phyloP scores from a whole-genome alignment of 2,888 invertebrate species.

The Macrosoma leucophasiata region DNA sequence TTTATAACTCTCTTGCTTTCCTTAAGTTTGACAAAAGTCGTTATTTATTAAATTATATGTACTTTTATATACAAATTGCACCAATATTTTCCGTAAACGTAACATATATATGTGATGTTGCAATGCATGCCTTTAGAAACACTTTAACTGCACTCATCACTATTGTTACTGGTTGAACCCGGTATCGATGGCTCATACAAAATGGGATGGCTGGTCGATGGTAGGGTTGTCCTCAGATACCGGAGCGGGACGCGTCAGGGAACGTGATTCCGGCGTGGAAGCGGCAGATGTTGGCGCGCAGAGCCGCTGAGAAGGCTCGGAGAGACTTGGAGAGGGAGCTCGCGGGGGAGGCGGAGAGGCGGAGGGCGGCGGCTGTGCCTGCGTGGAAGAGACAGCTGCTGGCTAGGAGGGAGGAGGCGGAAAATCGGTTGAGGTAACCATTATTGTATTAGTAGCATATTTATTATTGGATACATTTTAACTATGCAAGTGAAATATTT shows the following conservation, averaged over 20 bases:
- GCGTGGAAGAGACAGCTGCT: constrained; percentile 95
- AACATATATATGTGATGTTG: no score
- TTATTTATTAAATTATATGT: no score
- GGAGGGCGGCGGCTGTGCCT: constrained; percentile 90
- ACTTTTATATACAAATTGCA: no score
- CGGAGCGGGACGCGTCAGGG: constrained; percentile 91
- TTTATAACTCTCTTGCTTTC: no score
- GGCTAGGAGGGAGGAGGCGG: constrained; percentile 86
- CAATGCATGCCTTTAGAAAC: no score
- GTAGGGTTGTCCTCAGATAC: constrained; percentile 81
- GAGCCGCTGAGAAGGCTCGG: constrained; percentile 94
- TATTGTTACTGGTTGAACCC: no score
- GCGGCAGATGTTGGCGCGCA: constrained; percentile 94
- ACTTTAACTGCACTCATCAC: no score
- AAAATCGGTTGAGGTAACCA: constrained; percentile 83
- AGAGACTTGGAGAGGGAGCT: constrained; percentile 92
- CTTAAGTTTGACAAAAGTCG: no score
- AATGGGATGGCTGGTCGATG: constrained; percentile 57
- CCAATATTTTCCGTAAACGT: no score
- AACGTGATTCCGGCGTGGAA: constrained; percentile 96
- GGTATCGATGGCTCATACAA: constrained; percentile 30
- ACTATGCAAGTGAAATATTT: no score
- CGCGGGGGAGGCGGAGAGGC: constrained; percentile 88
- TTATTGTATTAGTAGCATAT: constrained; percentile 12
- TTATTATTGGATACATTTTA: no score